Percentiles rank a stretch among this genome's conserved stretches.
phyloP scores from a whole-genome alignment of 2,797 vertebrate genomes.

The Cirrhinus mrigala region DNA sequence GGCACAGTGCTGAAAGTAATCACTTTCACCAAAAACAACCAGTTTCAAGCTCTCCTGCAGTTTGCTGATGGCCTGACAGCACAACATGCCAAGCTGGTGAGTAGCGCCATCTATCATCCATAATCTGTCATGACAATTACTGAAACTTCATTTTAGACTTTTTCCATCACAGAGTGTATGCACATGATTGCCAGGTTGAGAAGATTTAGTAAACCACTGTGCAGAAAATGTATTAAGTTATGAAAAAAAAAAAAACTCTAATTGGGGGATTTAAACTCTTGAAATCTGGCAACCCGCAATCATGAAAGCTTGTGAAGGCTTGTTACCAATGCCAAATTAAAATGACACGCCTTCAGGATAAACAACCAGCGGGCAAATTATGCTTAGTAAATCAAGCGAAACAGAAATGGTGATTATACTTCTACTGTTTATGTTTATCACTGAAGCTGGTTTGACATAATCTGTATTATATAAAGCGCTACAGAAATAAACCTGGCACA shows the following conservation, averaged over 20 bases:
- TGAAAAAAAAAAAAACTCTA: not conserved
- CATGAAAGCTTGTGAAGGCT: not conserved
- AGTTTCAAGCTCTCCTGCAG: constrained; percentile 94
- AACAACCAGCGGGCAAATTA: not conserved
- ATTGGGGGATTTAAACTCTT: not conserved
- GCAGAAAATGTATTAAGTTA: not conserved
- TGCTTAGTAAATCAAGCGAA: not conserved
- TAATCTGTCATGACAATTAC: not conserved
- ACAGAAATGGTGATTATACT: not conserved
- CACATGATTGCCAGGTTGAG: not conserved
- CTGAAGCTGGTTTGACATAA: not conserved
- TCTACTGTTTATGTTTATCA: not conserved
- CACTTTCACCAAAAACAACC: constrained; percentile 97
- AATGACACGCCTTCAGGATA: not conserved
- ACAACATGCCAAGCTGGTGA: constrained; percentile 94
- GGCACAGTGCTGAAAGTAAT: constrained; percentile 95
- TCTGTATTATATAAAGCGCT: not conserved
- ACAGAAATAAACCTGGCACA: not conserved
- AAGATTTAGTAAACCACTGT: not conserved
- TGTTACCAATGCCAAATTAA: not conserved
- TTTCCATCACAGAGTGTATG: not conserved
- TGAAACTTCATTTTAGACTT: not conserved
- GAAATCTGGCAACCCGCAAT: not conserved
- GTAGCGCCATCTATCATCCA: constrained; percentile 62
- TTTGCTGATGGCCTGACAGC: constrained; percentile 89